phyloP scores from a whole-genome alignment of 1,140 invertebrate species.

The Eciton burchellii region DNA sequence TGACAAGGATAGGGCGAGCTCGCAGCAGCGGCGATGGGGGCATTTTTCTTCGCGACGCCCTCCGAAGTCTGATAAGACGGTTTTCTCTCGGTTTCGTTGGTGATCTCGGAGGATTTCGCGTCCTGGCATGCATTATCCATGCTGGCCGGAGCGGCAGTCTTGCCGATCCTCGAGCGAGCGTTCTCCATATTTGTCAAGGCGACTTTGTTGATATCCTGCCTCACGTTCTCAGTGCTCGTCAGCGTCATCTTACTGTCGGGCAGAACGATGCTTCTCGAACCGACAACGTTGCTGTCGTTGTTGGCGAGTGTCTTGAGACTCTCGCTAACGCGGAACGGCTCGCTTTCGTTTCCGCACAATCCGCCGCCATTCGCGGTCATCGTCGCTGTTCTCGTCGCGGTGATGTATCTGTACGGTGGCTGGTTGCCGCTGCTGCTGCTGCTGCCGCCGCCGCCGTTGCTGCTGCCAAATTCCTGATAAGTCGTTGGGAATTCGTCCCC shows the following conservation, averaged over 20 bases:
- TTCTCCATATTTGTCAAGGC: constrained; percentile 50
- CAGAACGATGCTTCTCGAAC: constrained; percentile 57
- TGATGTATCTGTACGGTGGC: constrained; percentile 61
- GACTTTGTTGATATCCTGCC: constrained; percentile 60
- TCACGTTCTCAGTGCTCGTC: constrained; percentile 48
- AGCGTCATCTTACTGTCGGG: constrained; percentile 48
- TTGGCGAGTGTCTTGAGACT: constrained; percentile 58
- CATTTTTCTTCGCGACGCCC: constrained; percentile 54
- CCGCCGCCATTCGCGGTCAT: constrained; percentile 61
- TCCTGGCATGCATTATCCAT: constrained; percentile 55
- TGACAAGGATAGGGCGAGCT: constrained; percentile 28
- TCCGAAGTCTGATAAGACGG: constrained; percentile 42
- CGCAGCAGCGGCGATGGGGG: background rate
- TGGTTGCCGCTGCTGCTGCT: constrained; percentile 77
- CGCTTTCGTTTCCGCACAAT: constrained; percentile 63
- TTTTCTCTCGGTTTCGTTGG: constrained; percentile 35
- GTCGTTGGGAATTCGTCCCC: constrained; percentile 94
- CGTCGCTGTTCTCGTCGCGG: constrained; percentile 60
- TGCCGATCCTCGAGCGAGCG: constrained; percentile 44
- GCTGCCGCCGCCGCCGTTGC: no score
- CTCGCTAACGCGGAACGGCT: constrained; percentile 56
- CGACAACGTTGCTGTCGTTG: constrained; percentile 64
- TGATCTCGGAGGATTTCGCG: background rate
- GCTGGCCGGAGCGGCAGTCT: constrained; percentile 18
- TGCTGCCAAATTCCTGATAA: constrained; percentile 88